Evolutionary conservation across 2,888 invertebrate species (phyloP), one percentile per base, ranked within the genome.

Genomic region (Yponomeuta malinellus): DNA sequence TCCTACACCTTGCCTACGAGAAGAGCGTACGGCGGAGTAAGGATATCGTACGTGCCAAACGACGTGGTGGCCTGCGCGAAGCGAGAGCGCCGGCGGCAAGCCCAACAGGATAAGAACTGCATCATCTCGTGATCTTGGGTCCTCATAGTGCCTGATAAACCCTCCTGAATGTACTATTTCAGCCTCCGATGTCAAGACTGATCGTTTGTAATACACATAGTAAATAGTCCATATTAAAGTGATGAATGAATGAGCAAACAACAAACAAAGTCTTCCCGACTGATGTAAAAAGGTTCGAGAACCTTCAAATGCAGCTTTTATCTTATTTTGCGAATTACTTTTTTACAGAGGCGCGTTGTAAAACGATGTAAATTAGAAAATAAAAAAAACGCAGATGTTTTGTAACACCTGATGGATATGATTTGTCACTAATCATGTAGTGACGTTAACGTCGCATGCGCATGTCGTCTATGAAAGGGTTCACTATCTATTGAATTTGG

Each of bases 21-120:
- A 76, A 93, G 96, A 72, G 96, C 96, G 70, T 97, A 97, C 83
- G 97, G 97, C 71, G 97, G 97, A 64, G 97, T 97, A 15, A 91
- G 98, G 76, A 97, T 98, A 78, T 97, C 97, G 10, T 98, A 98
- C 88, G 98, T 98, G 75, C 98, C 98, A 76, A 98, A 97, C 86
- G 98, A 97, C 87, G 96, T 97, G 6, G 93, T 97, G 69, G 97
- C 97, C 72, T 96, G 96, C 81, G 97, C 97, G 69, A 93, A 95
- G 77, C 93, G 96, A 73, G 94, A 95, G 71, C 93, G 95, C 76
- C 93, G 84, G 81, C 80, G 89, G 93, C 93, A 82, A 94, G 84
- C 89, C 72, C 95, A 94, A 79, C 95, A 95, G 79, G 94, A 95
- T 81, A 97, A 97, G 82, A 97, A 97, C 87, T 97, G 97, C 87